Conservation (phyloP, 2,797 vertebrate genomes). For the Emydoidea blandingii region DNA sequence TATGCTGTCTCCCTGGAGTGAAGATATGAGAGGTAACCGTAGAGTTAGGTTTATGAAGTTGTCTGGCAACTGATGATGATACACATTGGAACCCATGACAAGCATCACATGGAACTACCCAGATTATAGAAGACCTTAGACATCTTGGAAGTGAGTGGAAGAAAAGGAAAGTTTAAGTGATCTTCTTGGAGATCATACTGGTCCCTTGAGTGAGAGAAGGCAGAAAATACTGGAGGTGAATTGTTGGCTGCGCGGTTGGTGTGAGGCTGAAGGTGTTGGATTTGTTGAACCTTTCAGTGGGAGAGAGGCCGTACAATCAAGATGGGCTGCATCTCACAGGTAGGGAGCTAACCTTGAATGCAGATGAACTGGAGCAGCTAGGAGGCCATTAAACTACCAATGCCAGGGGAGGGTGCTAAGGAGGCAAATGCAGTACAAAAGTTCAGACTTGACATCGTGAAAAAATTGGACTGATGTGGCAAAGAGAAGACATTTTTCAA, state of each 20-base stretch:
- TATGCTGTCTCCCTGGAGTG: not conserved
- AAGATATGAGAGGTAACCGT: not conserved
- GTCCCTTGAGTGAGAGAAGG: not conserved
- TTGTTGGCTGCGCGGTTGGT: not conserved
- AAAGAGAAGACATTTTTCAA: no score
- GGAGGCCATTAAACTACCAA: not conserved
- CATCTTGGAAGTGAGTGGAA: not conserved
- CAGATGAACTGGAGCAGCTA: not conserved
- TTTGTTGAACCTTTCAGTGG: not conserved
- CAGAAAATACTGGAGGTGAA: not conserved
- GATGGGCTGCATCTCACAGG: not conserved
- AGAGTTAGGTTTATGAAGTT: not conserved
- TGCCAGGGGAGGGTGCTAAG: not conserved
- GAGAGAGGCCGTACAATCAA: not conserved
- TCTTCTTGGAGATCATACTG: not conserved
- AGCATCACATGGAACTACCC: not conserved
- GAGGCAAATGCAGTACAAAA: not conserved
- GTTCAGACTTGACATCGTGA: not conserved
- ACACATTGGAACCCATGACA: not conserved
- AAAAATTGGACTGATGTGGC: no score
- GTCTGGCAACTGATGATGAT: not conserved
- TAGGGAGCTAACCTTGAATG: not conserved
- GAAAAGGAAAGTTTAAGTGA: not conserved
- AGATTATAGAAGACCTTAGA: not conserved
- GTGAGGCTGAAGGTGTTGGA: not conserved